phyloP scores from a whole-genome alignment of 2,797 vertebrate genomes.

The Allobates femoralis region DNA sequence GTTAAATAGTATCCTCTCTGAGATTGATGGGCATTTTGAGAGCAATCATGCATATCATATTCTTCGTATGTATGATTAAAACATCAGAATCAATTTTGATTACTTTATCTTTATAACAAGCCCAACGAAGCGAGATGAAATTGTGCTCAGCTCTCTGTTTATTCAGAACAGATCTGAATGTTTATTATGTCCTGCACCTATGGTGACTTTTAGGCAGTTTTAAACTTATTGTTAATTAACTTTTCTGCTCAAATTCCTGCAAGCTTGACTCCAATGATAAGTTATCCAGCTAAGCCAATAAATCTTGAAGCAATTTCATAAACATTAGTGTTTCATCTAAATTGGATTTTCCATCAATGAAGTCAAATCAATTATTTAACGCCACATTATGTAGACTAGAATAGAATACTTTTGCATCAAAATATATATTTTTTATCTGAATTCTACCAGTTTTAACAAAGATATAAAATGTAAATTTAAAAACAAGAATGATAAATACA shows the following conservation, averaged over 20 bases:
- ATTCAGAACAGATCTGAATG: slow-evolving; percentile 41
- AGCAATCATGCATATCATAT: slow-evolving; percentile 62
- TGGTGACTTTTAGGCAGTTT: slow-evolving; percentile 65
- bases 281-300: slow-evolving; percentile 68
- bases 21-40: slow-evolving; percentile 40
- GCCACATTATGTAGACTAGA: slow-evolving; percentile 63
- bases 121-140: slow-evolving; percentile 66
- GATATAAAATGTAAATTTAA: background rate
- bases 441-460: background rate
- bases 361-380: slow-evolving; percentile 70
- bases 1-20: slow-evolving; percentile 32
- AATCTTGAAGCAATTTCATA: slow-evolving; percentile 71
- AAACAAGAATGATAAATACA: background rate
- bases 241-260: slow-evolving; percentile 70
- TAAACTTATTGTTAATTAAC: slow-evolving; percentile 74
- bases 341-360: slow-evolving; percentile 70
- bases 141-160: slow-evolving; percentile 64
- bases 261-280: slow-evolving; percentile 70
- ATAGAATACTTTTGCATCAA: slow-evolving; percentile 62
- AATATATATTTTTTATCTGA: background rate
- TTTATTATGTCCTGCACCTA: slow-evolving; percentile 61
- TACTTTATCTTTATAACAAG: slow-evolving; percentile 71
- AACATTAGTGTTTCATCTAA: slow-evolving; percentile 70
- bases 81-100: slow-evolving; percentile 68
- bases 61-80: slow-evolving; percentile 70